phyloP scores from a whole-genome alignment of 2,888 invertebrate genomes.

The Aspidiotus rigidus region DNA sequence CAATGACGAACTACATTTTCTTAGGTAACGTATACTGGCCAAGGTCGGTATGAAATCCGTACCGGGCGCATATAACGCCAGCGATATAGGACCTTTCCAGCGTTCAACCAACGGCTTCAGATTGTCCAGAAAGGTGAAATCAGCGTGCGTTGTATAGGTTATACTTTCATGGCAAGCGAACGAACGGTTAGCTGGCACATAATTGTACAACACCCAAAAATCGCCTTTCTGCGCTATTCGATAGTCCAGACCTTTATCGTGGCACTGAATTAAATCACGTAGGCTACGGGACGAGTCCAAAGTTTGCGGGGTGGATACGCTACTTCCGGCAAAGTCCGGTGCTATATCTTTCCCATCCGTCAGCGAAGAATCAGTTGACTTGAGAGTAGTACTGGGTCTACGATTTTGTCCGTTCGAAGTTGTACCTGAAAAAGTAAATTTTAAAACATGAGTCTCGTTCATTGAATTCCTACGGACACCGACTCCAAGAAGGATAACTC shows the following conservation, averaged over 20 bases:
- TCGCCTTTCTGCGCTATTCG: slow-evolving; percentile 63
- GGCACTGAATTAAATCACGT: slow-evolving; percentile 52
- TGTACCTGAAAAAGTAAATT: slow-evolving; percentile 18
- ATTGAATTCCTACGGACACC: neutral
- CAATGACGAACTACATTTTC: slow-evolving; percentile 62
- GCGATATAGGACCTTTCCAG: slow-evolving; percentile 80
- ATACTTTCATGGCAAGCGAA: slow-evolving; percentile 66
- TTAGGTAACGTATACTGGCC: slow-evolving; percentile 68
- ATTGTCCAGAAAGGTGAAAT: slow-evolving; percentile 84
- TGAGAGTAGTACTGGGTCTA: slow-evolving; percentile 26
- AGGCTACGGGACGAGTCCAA: slow-evolving; percentile 39
- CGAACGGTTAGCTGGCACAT: slow-evolving; percentile 57
- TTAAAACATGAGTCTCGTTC: neutral
- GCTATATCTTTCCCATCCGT: slow-evolving; percentile 12
- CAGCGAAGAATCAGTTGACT: slow-evolving; percentile 20
- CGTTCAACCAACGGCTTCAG: slow-evolving; percentile 71
- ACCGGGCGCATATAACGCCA: slow-evolving; percentile 81
- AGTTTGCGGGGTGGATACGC: slow-evolving; percentile 33
- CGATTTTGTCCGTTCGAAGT: slow-evolving; percentile 28
- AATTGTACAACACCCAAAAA: slow-evolving; percentile 84
- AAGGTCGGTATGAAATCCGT: slow-evolving; percentile 67
- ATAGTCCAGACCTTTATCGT: slow-evolving; percentile 53
- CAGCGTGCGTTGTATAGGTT: slow-evolving; percentile 87
- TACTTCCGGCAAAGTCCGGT: slow-evolving; percentile 34
- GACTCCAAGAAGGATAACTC: neutral